phyloP scores from a whole-genome alignment of 2,888 invertebrate species.

The Teleogryllus oceanicus region DNA sequence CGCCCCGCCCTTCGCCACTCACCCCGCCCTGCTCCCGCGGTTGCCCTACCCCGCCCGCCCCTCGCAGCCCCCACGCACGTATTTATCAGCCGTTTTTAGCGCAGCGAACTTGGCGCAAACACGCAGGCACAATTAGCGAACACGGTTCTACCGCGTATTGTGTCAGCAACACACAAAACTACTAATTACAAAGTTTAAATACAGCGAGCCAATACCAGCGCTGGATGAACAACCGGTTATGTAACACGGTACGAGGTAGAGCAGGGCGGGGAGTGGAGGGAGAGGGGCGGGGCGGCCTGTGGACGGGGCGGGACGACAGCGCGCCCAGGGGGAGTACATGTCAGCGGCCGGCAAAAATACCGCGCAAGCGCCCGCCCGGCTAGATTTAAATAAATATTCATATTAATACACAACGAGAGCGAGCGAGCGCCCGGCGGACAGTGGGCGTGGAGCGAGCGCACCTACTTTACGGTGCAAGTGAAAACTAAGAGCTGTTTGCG shows the following conservation, averaged over 20 bases:
- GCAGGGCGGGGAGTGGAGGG: too few relatives aligned
- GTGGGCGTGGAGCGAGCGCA: background rate
- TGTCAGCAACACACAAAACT: constrained; percentile 18
- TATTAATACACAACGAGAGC: background rate
- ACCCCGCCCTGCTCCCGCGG: background rate
- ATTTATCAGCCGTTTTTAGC: background rate
- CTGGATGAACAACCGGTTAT: background rate
- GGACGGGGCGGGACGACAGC: too few relatives aligned
- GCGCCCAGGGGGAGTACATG: background rate
- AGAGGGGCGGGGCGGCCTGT: too few relatives aligned
- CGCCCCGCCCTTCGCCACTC: too few relatives aligned
- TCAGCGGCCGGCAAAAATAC: constrained; percentile 8
- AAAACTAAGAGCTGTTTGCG: too few relatives aligned
- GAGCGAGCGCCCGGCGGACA: background rate
- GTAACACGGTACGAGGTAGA: background rate
- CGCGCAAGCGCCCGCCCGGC: background rate
- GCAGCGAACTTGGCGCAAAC: constrained; percentile 7
- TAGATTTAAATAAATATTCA: constrained; percentile 18
- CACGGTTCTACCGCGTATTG: background rate
- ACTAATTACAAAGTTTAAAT: constrained; percentile 18
- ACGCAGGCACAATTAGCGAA: background rate
- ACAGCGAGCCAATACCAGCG: background rate
- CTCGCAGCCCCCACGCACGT: background rate
- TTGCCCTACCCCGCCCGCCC: background rate
- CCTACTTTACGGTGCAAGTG: too few relatives aligned